Evolutionary conservation across 2,797 vertebrate genomes (phyloP), one percentile per base, ranked within the genome.

Genomic region (Microctenopoma steveboyesi): DNA sequence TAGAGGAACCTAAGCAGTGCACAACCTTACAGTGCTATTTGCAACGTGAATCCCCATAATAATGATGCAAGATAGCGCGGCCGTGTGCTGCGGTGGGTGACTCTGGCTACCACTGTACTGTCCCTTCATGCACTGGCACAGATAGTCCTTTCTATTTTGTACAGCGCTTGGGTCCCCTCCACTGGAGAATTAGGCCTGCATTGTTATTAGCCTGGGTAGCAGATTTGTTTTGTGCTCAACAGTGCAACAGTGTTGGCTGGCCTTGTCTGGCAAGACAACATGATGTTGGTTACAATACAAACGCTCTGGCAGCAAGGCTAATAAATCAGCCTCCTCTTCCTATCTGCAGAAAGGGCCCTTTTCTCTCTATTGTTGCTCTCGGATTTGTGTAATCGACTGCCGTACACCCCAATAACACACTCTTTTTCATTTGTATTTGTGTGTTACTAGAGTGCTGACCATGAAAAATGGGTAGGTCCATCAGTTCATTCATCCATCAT

Each of bases 401-500:
- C 54, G 27, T 61, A 69, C 56, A 74, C 59, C 61, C 64, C 66
- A 72, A 77, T 92, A 87, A 91, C 83, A 71, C 79, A 37, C 80
- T 89, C 37, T 90, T 74, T 45, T 91, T 71, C 77, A 85, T 93
- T 78, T 93, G 87, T 94, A 91, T 94, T 93, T 94, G 91, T 94
- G 87, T 92, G 88, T 94, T 87, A 88, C 89, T 95, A 96, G 95
- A 93, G 89, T 90, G 93, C 92, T 88, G 95, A 95, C 92, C 94
- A 94, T 94, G 95, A 94, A 57, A 94, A 93, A 94, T 95, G 95
- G 94, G 94, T 96, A 96, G 90, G 95, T 96, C 89, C 91, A 76
- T 89, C 89, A 70, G 62, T 92, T 88, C 63, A 45, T 74, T 88
- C 86, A 88, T 88, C 81, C 83, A 81, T 88, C 87, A 74, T 79